Base-by-base conservation (phyloP, 2,113 vertebrate species). In the Leucoraja erinaceus region DNA sequence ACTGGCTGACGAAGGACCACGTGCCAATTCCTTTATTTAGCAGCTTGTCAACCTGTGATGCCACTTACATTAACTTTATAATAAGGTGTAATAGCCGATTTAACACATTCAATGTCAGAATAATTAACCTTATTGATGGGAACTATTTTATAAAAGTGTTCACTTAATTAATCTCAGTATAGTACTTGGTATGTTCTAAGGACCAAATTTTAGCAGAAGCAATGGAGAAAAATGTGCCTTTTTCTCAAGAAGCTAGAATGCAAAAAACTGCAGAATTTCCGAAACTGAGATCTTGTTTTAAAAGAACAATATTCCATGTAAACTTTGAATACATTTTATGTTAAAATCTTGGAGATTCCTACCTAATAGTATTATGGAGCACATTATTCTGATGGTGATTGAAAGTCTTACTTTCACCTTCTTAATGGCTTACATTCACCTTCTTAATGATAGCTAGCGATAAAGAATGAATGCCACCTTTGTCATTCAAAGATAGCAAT, bases 11-110 rank as follows among this genome's bases (percentile, higher is more conserved):
- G 38, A 47, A 47, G 38, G 38, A 47, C 38, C 38, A 47, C 38
- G 3, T 47, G 38, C 38, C 38, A 47, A 47, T 47, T 47, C 38
- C 38, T 47, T 47, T 47, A 47, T 47, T 47, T 47, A 47, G 38
- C 38, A 47, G 38, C 38, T 47, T 47, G 38, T 47, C 38, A 47
- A 47, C 38, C 38, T 47, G 38, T 47, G 38, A 47, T 47, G 38
- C 38, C 38, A 47, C 38, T 90, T 90, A 90, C 63, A 47, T 31
- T 90, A 70, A 70, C 63, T 90, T 90, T 90, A 38, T 33, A 61
- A 18, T 90, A 7, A 12, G 63, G 33, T 70, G n/a, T 70, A 90
- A 90, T 90, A 70, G 59, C 31, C 66, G 31, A 90, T 68, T 90
- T 5, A 90, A 66, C 86, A 90, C 68, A 90, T 90, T 90, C 88